Evolutionary conservation across 2,888 invertebrate species (phyloP).

Genomic region (Ditylenchus weischeri): DNA sequence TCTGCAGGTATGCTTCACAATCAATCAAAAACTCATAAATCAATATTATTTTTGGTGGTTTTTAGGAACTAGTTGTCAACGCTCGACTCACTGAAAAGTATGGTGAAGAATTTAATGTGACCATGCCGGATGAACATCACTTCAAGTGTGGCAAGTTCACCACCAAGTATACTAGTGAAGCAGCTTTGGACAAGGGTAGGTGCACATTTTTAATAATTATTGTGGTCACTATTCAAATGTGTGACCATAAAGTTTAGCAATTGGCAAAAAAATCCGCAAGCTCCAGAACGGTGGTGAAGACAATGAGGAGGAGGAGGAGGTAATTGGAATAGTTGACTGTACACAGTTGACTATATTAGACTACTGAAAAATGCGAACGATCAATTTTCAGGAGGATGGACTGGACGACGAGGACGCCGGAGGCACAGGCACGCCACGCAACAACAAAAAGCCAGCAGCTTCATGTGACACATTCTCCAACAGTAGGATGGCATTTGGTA

Average conservation of each 20-base stretch:
- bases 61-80: slow-evolving; percentile 54
- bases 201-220: background rate
- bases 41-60: slow-evolving; percentile 17
- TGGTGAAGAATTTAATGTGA: slow-evolving; percentile 50
- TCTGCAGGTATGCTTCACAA: slow-evolving; percentile 39
- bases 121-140: slow-evolving; percentile 54
- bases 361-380: background rate
- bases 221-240: background rate
- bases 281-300: slow-evolving; percentile 33
- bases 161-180: slow-evolving; percentile 41
- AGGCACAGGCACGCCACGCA: background rate
- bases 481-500: slow-evolving; percentile 46
- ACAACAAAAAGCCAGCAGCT: slow-evolving; percentile 2
- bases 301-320: slow-evolving; percentile 32
- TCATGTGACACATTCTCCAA: slow-evolving; percentile 40
- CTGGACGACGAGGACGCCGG: slow-evolving; percentile 18
- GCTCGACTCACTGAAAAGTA: slow-evolving; percentile 53
- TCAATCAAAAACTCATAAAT: background rate
- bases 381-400: slow-evolving; percentile 1
- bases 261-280: slow-evolving; percentile 28
- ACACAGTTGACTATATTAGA: too few relatives aligned
- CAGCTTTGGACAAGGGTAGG: slow-evolving; percentile 44
- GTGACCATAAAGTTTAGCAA: slow-evolving; percentile 26
- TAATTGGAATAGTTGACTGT: too few relatives aligned
- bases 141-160: slow-evolving; percentile 41